Conservation (phyloP, 2,888 invertebrate genomes). For the Dioctria rufipes region DNA sequence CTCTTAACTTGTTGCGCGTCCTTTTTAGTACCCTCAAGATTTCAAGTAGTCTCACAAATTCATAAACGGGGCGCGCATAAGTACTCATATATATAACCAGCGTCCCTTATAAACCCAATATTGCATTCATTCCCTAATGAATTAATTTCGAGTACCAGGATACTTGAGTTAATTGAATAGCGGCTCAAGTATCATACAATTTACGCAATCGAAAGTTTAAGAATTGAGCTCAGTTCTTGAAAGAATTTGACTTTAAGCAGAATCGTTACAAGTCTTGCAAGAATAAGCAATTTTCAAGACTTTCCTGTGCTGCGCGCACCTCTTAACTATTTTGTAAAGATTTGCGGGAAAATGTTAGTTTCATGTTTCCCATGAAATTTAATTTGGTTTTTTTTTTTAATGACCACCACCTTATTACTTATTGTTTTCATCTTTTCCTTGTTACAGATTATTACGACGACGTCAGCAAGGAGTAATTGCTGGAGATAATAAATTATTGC, state of each 20-base stretch:
- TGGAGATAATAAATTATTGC: slow-evolving; percentile 10
- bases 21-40: slow-evolving; percentile 19
- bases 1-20: slow-evolving; percentile 31
- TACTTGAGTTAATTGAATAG: slow-evolving; percentile 31
- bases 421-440: slow-evolving; percentile 4
- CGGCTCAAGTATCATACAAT: slow-evolving; percentile 25
- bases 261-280: slow-evolving; percentile 27
- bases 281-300: background rate
- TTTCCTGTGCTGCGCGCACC: background rate
- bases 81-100: background rate
- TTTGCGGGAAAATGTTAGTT: slow-evolving; percentile 1
- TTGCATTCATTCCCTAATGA: slow-evolving; percentile 19
- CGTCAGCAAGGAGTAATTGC: background rate
- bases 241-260: slow-evolving; percentile 3
- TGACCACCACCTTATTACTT: background rate
- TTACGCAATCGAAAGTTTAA: slow-evolving; percentile 10
- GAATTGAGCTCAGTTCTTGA: background rate
- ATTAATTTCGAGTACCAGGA: slow-evolving; percentile 19
- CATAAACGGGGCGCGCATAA: slow-evolving; percentile 26
- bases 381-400: background rate
- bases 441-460: slow-evolving; percentile 22
- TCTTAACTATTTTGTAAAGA: background rate
- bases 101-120: background rate
- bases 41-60: slow-evolving; percentile 22
- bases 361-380: slow-evolving; percentile 13